phyloP scores from a whole-genome alignment of 2,797 vertebrate genomes.

The Remorina albescens region DNA sequence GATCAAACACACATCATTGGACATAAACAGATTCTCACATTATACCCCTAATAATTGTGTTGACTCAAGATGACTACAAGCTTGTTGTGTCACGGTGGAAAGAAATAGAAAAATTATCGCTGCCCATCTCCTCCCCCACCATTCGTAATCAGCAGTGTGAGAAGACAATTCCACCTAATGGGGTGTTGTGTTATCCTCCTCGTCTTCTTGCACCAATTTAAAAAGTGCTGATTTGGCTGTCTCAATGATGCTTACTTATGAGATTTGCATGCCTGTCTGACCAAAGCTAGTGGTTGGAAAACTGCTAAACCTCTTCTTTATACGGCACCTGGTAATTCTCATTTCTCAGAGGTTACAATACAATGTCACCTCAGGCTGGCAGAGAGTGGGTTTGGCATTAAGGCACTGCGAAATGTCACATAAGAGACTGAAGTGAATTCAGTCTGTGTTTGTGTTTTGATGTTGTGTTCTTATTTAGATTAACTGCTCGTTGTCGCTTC shows the following conservation, averaged over 20 bases:
- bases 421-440: conserved; percentile 36
- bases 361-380: conserved; percentile 50
- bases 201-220: conserved; percentile 37
- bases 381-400: conserved; percentile 58
- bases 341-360: conserved; percentile 45
- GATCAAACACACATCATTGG: neutral
- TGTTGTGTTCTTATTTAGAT: conserved; percentile 65
- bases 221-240: conserved; percentile 62
- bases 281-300: conserved; percentile 26
- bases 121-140: neutral
- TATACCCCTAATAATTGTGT: neutral
- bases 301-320: conserved; percentile 31
- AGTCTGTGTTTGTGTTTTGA: conserved; percentile 55
- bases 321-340: conserved; percentile 21
- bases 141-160: conserved; percentile 13
- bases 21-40: neutral
- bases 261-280: conserved; percentile 59
- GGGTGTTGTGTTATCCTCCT: conserved; percentile 37
- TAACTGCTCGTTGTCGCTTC: conserved; percentile 49
- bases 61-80: conserved; percentile 2
- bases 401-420: conserved; percentile 57
- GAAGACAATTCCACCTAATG: conserved; percentile 29
- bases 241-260: conserved; percentile 36
- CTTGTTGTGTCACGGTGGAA: conserved; percentile 20
- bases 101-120: conserved; percentile 8